Evolutionary conservation across 2,113 vertebrate species (phyloP), one percentile per base, ranked within the genome.

Genomic region (Archocentrus centrarchus): DNA sequence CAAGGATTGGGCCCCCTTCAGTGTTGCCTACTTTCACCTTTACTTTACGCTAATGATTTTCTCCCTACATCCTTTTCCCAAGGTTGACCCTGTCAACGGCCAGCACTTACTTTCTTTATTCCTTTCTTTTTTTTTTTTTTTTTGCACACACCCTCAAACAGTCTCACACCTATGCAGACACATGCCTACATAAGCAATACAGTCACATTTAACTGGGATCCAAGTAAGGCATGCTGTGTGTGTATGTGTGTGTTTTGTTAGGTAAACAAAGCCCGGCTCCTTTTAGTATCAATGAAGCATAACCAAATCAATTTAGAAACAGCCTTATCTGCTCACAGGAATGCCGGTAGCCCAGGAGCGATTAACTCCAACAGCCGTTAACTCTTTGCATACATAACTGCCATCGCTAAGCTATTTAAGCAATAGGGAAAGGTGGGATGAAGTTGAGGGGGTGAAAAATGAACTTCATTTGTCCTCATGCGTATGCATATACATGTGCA

Each of bases 241-340:
- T 57, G 50, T 53, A 44, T 47, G 61, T 80, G 77, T 85, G 83
- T 85, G 75, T 90, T 86, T 86, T 92, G 87, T 92, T 91, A 80
- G 63, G 92, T 93, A 95, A 95, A 95, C 93, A 95, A 93, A 94
- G 90, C 92, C 88, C 63, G 89, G 90, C 92, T 92, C 89, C 85
- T 93, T 94, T 95, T 94, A 93, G 92, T 93, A 92, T 94, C 93
- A 93, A 89, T 90, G 93, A 93, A 95, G 94, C 94, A 91, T 94
- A 93, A 94, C 91, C 87, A 91, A 95, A 95, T 96, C 93, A 94
- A 95, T 96, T 95, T 94, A 92, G 94, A 95, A 96, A 95, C 93
- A 92, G 86, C 88, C 92, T 95, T 95, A 95, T 96, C 93, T 93
- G 88, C 89, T 90, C 87, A 62, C 82, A 91, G 91, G 89, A 92